These are phyloP conservation scores for Melitaea cinxia DNA, from an alignment of 1,140 invertebrate genomes.

Conservation along the genomic window DNA sequence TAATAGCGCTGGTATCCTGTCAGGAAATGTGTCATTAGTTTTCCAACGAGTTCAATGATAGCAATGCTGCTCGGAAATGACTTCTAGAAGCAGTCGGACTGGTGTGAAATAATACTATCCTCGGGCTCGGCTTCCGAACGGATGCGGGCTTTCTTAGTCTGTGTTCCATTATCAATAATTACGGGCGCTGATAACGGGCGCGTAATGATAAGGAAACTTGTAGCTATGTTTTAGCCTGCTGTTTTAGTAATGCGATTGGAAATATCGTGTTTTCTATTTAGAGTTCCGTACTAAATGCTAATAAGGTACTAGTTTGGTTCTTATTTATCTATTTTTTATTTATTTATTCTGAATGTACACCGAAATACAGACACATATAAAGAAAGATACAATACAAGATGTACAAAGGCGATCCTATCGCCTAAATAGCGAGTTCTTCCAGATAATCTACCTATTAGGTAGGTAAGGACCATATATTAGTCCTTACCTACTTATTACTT, in stretches of 20 bases:
- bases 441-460: no score
- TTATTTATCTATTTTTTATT: no score
- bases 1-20: constrained; percentile 38
- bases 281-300: constrained; percentile 1
- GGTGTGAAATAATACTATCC: constrained; percentile 41
- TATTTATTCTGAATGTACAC: no score
- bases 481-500: no score
- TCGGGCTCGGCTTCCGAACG: constrained; percentile 53
- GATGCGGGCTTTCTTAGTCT: constrained; percentile 60
- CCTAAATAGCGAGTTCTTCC: no score
- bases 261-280: constrained; percentile 9
- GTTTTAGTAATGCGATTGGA: constrained; percentile 11
- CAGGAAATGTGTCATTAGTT: constrained; percentile 43
- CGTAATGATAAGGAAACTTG: constrained; percentile 38
- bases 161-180: constrained; percentile 50
- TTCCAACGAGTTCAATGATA: constrained; percentile 30
- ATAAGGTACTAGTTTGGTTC: background rate
- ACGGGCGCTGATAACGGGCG: constrained; percentile 34
- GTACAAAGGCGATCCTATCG: no score
- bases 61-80: constrained; percentile 37
- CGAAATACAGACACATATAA: no score
- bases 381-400: no score
- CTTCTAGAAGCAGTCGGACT: constrained; percentile 32
- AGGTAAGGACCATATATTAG: no score
- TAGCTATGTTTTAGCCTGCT: constrained; percentile 12